phyloP scores from a whole-genome alignment of 2,888 invertebrate genomes.

The Serripes groenlandicus region DNA sequence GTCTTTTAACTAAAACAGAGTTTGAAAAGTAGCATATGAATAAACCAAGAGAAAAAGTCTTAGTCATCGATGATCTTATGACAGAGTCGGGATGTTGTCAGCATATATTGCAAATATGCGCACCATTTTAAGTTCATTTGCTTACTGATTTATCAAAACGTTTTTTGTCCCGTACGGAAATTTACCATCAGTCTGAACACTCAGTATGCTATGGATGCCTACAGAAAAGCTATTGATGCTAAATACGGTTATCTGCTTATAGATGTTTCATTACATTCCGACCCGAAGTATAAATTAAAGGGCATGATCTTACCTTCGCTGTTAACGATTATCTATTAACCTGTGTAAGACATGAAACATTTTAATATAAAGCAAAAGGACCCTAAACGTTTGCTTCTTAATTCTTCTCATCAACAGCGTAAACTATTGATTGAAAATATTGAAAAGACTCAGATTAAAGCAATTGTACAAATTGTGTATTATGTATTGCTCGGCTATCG shows the following conservation, averaged over 20 bases:
- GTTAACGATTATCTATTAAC: slow-evolving; percentile 45
- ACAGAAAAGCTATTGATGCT: slow-evolving; percentile 51
- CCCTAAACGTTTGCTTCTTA: slow-evolving; percentile 34
- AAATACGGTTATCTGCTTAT: slow-evolving; percentile 57
- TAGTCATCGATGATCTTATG: slow-evolving; percentile 60
- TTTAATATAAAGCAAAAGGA: slow-evolving; percentile 19
- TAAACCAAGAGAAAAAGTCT: slow-evolving; percentile 49
- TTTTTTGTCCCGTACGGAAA: slow-evolving; percentile 51
- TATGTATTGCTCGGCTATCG: slow-evolving; percentile 37
- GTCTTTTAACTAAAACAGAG: too few relatives aligned
- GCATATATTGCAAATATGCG: slow-evolving; percentile 58
- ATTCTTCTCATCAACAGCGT: slow-evolving; percentile 33
- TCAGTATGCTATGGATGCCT: slow-evolving; percentile 57
- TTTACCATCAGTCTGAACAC: too few relatives aligned
- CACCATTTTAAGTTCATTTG: slow-evolving; percentile 61
- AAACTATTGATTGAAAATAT: too few relatives aligned
- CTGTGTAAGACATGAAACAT: slow-evolving; percentile 26
- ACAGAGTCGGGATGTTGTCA: slow-evolving; percentile 49
- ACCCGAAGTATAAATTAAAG: slow-evolving; percentile 59
- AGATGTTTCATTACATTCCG: slow-evolving; percentile 58
- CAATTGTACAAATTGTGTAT: slow-evolving; percentile 44
- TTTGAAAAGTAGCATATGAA: too few relatives aligned
- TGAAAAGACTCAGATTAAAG: too few relatives aligned
- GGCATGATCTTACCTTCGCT: slow-evolving; percentile 60
- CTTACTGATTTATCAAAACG: slow-evolving; percentile 63